A percentile compares a stretch with the other conserved stretches of the same genome.
phyloP scores from a whole-genome alignment of 2,888 invertebrate species.

The Palloptera scutellata region DNA sequence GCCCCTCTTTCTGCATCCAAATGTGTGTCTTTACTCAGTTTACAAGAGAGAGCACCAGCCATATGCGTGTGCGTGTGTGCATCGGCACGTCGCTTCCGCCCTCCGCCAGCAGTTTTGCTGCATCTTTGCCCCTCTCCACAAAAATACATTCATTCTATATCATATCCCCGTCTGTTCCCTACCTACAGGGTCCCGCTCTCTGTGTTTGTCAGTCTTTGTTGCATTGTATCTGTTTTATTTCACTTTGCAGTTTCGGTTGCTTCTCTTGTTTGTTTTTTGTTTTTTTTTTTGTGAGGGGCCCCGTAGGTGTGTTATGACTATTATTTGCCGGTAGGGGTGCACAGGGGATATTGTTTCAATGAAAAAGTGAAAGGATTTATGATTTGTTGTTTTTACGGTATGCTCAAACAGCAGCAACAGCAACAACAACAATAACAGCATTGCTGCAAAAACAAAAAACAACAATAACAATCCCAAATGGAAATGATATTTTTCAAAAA shows the following conservation, averaged over 20 bases:
- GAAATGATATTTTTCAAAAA: constrained; percentile 6
- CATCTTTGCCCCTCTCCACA: no score
- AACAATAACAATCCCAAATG: constrained; percentile 15
- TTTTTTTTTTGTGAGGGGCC: not conserved
- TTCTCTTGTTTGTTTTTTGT: not conserved
- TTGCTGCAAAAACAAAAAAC: not conserved
- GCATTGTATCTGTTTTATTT: constrained; percentile 21
- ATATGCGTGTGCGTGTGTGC: no score
- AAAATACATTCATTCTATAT: no score
- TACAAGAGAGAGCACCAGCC: no score
- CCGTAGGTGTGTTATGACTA: constrained; percentile 14
- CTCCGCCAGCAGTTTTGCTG: no score
- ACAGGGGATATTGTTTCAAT: constrained; percentile 9
- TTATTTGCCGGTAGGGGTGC: constrained; percentile 3
- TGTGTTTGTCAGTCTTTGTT: no score
- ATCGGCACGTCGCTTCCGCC: no score
- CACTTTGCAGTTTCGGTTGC: constrained; percentile 13
- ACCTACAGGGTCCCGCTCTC: no score
- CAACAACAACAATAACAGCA: constrained; percentile 8
- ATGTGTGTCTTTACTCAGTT: no score
- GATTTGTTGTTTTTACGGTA: constrained; percentile 14
- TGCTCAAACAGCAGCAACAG: not conserved
- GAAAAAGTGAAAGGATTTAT: constrained; percentile 22
- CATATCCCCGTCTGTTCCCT: no score
- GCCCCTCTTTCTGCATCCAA: no score